Evolutionary conservation across 2,797 vertebrate species (phyloP).

Genomic region (Cirrhinus molitorella): DNA sequence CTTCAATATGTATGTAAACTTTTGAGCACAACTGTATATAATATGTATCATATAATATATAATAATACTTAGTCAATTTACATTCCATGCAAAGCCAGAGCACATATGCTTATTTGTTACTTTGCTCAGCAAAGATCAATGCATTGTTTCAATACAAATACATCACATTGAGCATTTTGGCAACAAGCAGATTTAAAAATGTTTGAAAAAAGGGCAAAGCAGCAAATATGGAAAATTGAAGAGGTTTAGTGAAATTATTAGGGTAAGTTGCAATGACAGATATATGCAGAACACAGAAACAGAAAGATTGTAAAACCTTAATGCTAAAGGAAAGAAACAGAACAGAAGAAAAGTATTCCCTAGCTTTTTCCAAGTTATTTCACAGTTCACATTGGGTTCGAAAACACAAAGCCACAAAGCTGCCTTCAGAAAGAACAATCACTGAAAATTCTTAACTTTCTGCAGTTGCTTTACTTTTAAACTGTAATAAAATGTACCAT

Average conservation of each 20-base stretch:
- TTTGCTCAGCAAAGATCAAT: slow-evolving; percentile 13
- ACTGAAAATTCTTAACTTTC: neutral
- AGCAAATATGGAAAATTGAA: slow-evolving; percentile 6
- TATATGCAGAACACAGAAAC: neutral
- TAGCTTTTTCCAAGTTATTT: no score
- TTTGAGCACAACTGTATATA: no score
- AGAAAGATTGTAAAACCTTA: neutral
- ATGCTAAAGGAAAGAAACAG: neutral
- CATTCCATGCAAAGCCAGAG: slow-evolving; percentile 7
- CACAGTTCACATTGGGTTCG: neutral
- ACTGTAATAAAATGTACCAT: neutral
- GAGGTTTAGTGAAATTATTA: slow-evolving; percentile 1
- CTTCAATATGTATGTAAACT: no score
- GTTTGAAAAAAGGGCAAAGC: slow-evolving; percentile 34
- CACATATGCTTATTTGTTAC: neutral
- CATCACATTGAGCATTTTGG: slow-evolving; percentile 25
- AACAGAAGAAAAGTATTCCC: neutral
- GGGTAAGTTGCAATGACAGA: neutral
- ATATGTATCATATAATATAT: no score
- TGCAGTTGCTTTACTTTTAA: neutral
- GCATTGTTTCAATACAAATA: slow-evolving; percentile 23
- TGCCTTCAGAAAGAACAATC: neutral
- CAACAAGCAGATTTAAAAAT: neutral
- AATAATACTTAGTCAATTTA: neutral
- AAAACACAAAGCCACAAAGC: neutral